phyloP scores from a whole-genome alignment of 2,113 vertebrate species.

The Heptranchias perlo region DNA sequence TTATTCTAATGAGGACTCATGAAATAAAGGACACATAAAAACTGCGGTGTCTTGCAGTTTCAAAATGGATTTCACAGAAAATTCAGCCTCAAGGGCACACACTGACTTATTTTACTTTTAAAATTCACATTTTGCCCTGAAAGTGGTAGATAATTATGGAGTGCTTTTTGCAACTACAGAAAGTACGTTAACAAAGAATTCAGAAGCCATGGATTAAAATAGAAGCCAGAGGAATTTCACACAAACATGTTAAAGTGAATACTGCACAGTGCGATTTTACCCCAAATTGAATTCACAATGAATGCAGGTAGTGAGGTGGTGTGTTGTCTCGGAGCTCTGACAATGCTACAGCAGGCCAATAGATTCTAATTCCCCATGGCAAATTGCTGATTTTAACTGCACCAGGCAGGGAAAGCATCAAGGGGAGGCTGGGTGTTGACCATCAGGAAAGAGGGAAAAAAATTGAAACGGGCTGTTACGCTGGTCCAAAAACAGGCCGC shows the following conservation, averaged over 20 bases:
- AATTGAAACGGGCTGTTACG: neutral
- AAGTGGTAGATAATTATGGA: neutral
- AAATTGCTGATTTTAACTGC: neutral
- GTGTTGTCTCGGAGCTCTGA: neutral
- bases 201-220: neutral
- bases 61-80: neutral
- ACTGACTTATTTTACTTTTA: neutral
- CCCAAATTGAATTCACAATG: neutral
- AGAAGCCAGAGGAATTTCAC: neutral
- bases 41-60: neutral
- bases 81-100: neutral
- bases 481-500: neutral
- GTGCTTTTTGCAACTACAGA: neutral
- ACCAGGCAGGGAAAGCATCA: neutral
- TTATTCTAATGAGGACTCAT: neutral
- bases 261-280: neutral
- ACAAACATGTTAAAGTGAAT: neutral
- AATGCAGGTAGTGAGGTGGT: neutral
- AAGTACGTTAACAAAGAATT: neutral
- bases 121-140: neutral
- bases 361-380: neutral
- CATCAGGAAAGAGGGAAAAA: neutral
- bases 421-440: neutral
- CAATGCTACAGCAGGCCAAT: neutral
- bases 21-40: neutral